These are phyloP conservation scores for Ceratotherium simum DNA, from an alignment of 2,113 vertebrate genomes.

Conservation along the genomic window DNA sequence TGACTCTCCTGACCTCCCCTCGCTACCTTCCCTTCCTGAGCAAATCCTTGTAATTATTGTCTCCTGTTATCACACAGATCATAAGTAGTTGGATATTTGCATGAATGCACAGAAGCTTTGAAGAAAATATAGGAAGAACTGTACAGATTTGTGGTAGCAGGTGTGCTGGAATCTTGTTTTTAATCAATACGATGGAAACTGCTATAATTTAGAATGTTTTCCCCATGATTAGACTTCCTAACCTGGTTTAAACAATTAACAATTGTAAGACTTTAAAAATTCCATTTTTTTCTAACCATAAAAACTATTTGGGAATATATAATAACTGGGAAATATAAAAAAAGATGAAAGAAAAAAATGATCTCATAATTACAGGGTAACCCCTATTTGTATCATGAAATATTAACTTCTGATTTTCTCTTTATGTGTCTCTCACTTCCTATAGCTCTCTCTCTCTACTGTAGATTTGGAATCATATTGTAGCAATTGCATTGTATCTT, in stretches of 20 bases:
- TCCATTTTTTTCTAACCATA: not conserved
- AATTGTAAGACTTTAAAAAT: not conserved
- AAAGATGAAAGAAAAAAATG: not conserved
- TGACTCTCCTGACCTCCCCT: not conserved
- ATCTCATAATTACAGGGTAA: not conserved
- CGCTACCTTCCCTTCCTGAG: not conserved
- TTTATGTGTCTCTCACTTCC: not conserved
- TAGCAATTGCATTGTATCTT: not conserved
- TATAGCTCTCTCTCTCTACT: not conserved
- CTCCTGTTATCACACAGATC: not conserved
- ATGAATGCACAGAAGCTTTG: not conserved
- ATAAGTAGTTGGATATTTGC: not conserved
- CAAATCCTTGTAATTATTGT: not conserved
- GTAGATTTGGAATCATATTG: not conserved
- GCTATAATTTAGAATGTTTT: not conserved
- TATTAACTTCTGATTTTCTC: slow-evolving; percentile 25
- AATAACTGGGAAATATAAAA: not conserved
- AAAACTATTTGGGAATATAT: not conserved
- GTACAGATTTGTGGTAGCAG: not conserved
- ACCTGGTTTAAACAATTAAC: not conserved
- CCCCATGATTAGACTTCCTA: not conserved
- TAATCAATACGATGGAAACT: not conserved
- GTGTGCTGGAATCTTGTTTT: not conserved
- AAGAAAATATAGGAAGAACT: not conserved
- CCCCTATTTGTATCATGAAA: not conserved